phyloP scores from a whole-genome alignment of 1,140 invertebrate genomes.

The Araneus ventricosus region DNA sequence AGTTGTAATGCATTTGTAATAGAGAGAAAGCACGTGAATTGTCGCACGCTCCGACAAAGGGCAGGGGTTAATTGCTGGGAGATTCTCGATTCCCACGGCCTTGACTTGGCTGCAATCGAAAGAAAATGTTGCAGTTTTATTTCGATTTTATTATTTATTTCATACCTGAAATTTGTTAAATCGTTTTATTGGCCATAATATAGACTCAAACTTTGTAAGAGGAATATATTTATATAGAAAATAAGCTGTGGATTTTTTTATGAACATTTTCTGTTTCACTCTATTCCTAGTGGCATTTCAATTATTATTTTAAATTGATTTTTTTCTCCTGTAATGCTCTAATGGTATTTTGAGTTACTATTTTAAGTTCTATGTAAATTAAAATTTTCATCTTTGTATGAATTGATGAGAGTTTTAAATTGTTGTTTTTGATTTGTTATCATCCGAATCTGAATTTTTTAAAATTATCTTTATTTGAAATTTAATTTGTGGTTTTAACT shows the following conservation, averaged over 20 bases:
- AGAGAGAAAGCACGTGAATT: not conserved
- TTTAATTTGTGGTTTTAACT: too few relatives aligned
- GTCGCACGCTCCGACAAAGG: slow-evolving; percentile 34
- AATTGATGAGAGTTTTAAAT: too few relatives aligned
- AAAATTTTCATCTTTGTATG: too few relatives aligned
- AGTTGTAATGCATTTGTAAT: not conserved
- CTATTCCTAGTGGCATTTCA: not conserved
- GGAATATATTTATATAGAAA: not conserved
- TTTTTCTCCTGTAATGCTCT: too few relatives aligned
- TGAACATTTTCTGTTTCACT: not conserved
- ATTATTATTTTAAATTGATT: not conserved
- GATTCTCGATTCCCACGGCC: slow-evolving; percentile 32
- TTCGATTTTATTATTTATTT: not conserved
- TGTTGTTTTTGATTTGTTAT: too few relatives aligned
- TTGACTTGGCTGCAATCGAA: not conserved
- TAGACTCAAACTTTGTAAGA: not conserved
- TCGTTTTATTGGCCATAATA: not conserved
- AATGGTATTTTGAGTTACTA: too few relatives aligned
- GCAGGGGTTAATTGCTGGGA: not conserved
- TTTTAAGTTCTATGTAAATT: too few relatives aligned
- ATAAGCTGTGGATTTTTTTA: not conserved
- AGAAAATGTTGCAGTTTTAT: not conserved
- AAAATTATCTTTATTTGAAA: too few relatives aligned
- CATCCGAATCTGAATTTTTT: too few relatives aligned
- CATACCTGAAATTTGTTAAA: too few relatives aligned